Conservation (phyloP, 2,113 vertebrate genomes). For the Callaeas wilsoni region DNA sequence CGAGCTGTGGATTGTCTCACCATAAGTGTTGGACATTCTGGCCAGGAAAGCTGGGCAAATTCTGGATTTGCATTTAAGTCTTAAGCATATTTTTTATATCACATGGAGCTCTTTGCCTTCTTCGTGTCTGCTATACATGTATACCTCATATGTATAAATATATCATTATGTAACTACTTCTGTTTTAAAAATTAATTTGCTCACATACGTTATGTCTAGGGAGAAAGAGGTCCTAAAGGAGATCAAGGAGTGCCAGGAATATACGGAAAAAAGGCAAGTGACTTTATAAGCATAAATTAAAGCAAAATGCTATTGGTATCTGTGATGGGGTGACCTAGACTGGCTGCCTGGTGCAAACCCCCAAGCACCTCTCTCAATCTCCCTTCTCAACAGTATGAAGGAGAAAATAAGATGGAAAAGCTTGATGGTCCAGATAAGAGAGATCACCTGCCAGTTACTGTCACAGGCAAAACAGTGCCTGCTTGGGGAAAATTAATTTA, state of each 20-base stretch:
- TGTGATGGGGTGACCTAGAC: background rate
- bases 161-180: background rate
- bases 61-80: background rate
- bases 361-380: background rate
- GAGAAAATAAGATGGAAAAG: background rate
- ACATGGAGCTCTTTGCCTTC: background rate
- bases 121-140: background rate
- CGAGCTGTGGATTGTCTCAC: background rate
- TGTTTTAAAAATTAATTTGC: background rate
- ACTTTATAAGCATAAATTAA: background rate
- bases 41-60: background rate
- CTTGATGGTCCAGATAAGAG: background rate
- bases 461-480: background rate
- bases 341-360: background rate
- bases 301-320: background rate
- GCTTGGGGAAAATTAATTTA: background rate
- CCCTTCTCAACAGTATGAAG: accelerated
- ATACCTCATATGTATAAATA: background rate
- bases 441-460: background rate
- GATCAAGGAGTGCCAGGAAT: conserved; percentile 80
- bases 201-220: conserved; percentile 71
- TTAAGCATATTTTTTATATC: background rate
- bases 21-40: background rate
- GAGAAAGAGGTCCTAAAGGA: conserved; percentile 81
- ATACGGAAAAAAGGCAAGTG: conserved; percentile 83